phyloP scores from a whole-genome alignment of 1,140 invertebrate species.

The Oscheius sp. region DNA sequence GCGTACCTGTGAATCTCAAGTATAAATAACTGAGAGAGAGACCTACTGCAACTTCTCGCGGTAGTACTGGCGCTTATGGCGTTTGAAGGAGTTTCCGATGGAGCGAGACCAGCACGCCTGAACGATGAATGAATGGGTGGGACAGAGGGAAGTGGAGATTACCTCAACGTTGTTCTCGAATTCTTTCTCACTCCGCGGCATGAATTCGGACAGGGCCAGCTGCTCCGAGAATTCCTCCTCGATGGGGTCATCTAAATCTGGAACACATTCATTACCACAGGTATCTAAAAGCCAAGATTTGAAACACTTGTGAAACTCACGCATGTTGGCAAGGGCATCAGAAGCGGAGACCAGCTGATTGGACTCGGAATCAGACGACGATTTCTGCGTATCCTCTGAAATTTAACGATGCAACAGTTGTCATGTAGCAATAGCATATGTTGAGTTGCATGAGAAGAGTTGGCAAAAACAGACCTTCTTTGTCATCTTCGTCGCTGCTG shows the following conservation, averaged over 20 bases:
- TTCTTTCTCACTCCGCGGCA: slow-evolving; percentile 65
- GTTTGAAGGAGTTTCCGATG: slow-evolving; percentile 30
- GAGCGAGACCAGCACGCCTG: slow-evolving; percentile 15
- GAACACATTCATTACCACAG: background rate
- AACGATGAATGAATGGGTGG: too few relatives aligned
- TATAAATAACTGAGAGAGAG: too few relatives aligned
- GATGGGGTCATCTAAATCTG: slow-evolving; percentile 17
- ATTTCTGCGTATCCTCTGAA: background rate
- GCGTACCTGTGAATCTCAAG: too few relatives aligned
- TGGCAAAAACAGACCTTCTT: slow-evolving; percentile 20
- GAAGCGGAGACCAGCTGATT: background rate
- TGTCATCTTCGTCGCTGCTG: slow-evolving; percentile 31
- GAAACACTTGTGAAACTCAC: background rate
- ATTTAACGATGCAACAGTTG: too few relatives aligned
- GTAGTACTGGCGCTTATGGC: slow-evolving; percentile 32
- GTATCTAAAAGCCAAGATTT: background rate
- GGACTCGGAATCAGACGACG: background rate
- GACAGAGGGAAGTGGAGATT: too few relatives aligned
- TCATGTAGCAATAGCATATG: too few relatives aligned
- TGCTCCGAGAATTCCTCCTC: slow-evolving; percentile 49
- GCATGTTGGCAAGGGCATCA: background rate
- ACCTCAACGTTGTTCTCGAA: slow-evolving; percentile 63
- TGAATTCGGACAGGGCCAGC: slow-evolving; percentile 37
- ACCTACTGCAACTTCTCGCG: slow-evolving; percentile 26
- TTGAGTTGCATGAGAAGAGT: slow-evolving; percentile 24